Conservation (phyloP, 2,888 invertebrate genomes). For the Drosophila greeni region DNA sequence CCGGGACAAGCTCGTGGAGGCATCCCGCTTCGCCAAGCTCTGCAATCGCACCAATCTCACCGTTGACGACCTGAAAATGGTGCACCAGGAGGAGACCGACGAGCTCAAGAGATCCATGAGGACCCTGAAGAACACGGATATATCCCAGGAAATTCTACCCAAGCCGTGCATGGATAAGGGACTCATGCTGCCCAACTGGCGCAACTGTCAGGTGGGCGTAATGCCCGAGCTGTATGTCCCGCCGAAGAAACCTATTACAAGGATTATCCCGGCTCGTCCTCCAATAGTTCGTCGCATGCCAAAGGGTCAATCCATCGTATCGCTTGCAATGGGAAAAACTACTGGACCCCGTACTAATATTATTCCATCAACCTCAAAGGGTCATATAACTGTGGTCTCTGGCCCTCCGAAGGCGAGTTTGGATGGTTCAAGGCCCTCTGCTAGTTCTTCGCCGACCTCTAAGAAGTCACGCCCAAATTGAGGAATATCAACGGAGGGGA, state of each 20-base stretch:
- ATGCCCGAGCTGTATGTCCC: background rate
- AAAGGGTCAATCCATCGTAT: background rate
- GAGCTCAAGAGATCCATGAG: background rate
- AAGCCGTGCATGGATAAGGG: conserved; percentile 1
- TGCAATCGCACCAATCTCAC: conserved; percentile 5
- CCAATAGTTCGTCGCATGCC: background rate
- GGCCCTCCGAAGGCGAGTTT: background rate
- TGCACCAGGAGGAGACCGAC: background rate
- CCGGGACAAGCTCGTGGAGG: conserved; percentile 14
- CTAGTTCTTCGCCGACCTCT: background rate
- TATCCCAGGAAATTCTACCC: background rate
- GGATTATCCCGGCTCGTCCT: background rate
- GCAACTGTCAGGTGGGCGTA: conserved; percentile 11
- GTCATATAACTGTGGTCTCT: too few species aligned
- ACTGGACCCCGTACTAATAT: too few species aligned
- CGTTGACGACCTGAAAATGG: conserved; percentile 11
- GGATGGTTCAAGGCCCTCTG: too few species aligned
- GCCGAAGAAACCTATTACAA: background rate
- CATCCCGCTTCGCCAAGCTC: conserved; percentile 1
- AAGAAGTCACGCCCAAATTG: background rate
- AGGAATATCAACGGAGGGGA: background rate
- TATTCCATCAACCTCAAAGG: background rate
- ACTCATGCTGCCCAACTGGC: conserved; percentile 22
- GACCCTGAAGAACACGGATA: background rate
- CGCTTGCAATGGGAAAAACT: background rate